A percentile compares a stretch with the other conserved stretches of the same genome.
Evolutionary conservation across 2,888 invertebrate species (phyloP).

Genomic region (Netelia virgata): DNA sequence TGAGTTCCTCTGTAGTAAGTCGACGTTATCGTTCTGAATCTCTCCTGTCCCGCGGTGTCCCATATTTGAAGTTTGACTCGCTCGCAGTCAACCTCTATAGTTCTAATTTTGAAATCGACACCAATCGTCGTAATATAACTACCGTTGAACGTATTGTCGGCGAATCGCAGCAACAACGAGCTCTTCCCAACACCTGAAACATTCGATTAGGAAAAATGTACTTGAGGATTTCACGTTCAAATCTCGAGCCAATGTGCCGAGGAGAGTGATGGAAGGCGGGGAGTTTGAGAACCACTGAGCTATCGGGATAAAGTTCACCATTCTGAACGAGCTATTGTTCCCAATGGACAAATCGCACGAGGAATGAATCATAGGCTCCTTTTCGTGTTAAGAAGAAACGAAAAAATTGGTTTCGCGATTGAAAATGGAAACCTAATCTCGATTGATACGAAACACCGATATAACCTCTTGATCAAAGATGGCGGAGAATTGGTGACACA

Average conservation of each 20-base stretch:
- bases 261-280: not conserved
- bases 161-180: slow-evolving; percentile 97
- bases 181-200: slow-evolving; percentile 98
- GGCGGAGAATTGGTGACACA: slow-evolving; percentile 40
- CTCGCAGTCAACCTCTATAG: slow-evolving; percentile 95
- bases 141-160: slow-evolving; percentile 99
- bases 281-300: slow-evolving; percentile 64
- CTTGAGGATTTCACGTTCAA: not conserved
- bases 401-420: not conserved
- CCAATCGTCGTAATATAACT: slow-evolving; percentile 99
- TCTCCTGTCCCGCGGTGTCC: slow-evolving; percentile 99
- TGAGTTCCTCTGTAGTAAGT: slow-evolving; percentile 99
- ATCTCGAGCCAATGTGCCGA: not conserved
- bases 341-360: slow-evolving; percentile 55
- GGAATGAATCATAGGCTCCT: slow-evolving; percentile 47
- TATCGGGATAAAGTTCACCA: slow-evolving; percentile 66
- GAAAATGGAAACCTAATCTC: slow-evolving; percentile 7
- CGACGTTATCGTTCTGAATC: slow-evolving; percentile 99
- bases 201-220: not conserved
- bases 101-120: slow-evolving; percentile 99
- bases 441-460: slow-evolving; percentile 38
- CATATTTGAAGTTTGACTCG: slow-evolving; percentile 98
- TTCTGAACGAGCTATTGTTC: slow-evolving; percentile 58
- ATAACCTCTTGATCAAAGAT: slow-evolving; percentile 59
- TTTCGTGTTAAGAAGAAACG: slow-evolving; percentile 6